Evolutionary conservation across 2,888 invertebrate genomes (phyloP).

Genomic region (Arctia plantaginis): DNA sequence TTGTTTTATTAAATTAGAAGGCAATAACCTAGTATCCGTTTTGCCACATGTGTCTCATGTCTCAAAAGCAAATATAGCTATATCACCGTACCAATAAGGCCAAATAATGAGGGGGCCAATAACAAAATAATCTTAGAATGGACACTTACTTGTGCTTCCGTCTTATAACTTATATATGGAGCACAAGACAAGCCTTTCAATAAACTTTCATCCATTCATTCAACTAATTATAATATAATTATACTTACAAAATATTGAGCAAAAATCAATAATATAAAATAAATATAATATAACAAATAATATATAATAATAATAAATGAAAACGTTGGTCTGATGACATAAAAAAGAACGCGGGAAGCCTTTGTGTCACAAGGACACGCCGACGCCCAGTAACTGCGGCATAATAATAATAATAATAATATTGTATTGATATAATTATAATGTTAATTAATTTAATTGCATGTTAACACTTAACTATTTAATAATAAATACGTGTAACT

Average conservation of each 20-base stretch:
- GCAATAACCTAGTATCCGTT: background rate
- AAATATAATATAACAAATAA: background rate
- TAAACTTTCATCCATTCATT: background rate
- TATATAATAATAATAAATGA: background rate
- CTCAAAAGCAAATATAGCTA: background rate
- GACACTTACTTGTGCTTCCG: background rate
- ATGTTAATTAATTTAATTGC: too few relatives aligned
- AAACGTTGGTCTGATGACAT: too few relatives aligned
- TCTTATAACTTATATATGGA: background rate
- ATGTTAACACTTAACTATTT: too few relatives aligned
- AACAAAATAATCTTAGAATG: background rate
- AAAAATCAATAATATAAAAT: background rate
- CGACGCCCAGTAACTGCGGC: too few relatives aligned
- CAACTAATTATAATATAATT: background rate
- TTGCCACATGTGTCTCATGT: background rate
- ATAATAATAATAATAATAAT: too few relatives aligned
- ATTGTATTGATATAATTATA: too few relatives aligned
- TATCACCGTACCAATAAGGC: background rate
- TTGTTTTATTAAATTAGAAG: too few relatives aligned
- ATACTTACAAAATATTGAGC: background rate
- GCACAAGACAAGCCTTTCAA: background rate
- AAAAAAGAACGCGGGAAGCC: too few relatives aligned
- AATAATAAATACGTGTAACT: too few relatives aligned
- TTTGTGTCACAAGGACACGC: too few relatives aligned
- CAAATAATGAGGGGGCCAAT: background rate